Conservation (phyloP, 2,797 vertebrate species). For the Neomorphus geoffroyi region DNA sequence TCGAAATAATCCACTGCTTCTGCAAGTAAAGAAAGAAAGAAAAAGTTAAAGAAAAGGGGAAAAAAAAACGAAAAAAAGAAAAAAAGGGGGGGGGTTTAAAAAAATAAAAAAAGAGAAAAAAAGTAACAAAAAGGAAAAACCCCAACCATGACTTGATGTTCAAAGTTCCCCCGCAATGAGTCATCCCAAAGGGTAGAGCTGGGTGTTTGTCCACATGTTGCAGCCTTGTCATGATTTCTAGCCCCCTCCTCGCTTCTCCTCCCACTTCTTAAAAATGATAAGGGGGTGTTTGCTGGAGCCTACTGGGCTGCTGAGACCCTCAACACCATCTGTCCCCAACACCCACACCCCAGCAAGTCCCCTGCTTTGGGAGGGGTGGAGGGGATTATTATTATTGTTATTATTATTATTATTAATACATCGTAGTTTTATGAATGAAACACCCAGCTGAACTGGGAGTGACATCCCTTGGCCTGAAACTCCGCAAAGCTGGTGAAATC, state of each 20-base stretch:
- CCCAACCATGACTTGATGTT: background rate
- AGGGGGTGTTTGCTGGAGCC: background rate
- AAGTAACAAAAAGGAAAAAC: background rate
- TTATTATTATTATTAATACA: background rate
- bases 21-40: background rate
- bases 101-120: too few relatives aligned
- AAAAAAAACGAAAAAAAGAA: background rate
- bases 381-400: too few relatives aligned
- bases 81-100: too few relatives aligned
- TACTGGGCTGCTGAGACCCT: background rate
- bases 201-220: background rate
- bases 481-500: background rate
- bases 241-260: background rate
- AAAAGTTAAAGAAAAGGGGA: background rate
- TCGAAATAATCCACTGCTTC: background rate
- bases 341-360: too few relatives aligned
- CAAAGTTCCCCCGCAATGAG: background rate
- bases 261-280: background rate
- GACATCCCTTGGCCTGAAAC: background rate
- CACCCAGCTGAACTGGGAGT: background rate
- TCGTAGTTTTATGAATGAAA: slow-evolving; percentile 30
- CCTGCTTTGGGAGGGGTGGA: rapidly evolving
- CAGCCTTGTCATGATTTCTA: background rate
- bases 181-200: background rate
- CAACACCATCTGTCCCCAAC: too few relatives aligned